A percentile compares a stretch with the other conserved stretches of the same genome.
These are phyloP conservation scores for Choristoneura rosaceana DNA, from an alignment of 2,888 invertebrate genomes.

Conservation along the genomic window DNA sequence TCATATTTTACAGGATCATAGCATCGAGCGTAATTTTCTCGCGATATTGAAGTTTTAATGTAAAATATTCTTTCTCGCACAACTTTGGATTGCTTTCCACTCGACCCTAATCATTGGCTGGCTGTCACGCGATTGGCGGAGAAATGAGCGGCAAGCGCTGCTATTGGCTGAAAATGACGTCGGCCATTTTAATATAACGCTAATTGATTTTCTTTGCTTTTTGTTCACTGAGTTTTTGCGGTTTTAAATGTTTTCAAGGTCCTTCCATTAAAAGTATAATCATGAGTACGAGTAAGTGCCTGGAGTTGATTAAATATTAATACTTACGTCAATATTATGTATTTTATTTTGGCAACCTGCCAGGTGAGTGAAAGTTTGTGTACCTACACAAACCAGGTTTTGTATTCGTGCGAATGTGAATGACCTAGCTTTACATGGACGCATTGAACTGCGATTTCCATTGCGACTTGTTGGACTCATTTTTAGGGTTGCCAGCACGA, in stretches of 20 bases:
- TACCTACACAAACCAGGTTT: too few relatives aligned
- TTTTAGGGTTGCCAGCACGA: too few relatives aligned
- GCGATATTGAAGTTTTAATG: conserved; percentile 8
- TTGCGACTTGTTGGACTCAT: too few relatives aligned
- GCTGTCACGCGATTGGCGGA: conserved; percentile 14
- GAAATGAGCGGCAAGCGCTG: conserved; percentile 20
- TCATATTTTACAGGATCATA: conserved; percentile 8
- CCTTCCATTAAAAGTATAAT: too few relatives aligned
- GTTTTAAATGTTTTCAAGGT: not conserved
- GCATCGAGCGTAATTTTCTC: conserved; percentile 16
- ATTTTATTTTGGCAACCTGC: too few relatives aligned
- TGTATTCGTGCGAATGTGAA: too few relatives aligned
- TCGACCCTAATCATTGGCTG: conserved; percentile 38
- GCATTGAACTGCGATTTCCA: too few relatives aligned
- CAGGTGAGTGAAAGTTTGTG: too few relatives aligned
- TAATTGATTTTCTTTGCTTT: conserved; percentile 15
- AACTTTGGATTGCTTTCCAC: conserved; percentile 42
- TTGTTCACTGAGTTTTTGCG: not conserved
- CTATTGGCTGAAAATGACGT: conserved; percentile 21
- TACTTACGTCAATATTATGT: too few relatives aligned
- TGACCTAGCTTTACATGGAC: too few relatives aligned
- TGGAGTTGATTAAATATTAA: too few relatives aligned
- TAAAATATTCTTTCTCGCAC: conserved; percentile 22
- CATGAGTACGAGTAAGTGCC: too few relatives aligned
- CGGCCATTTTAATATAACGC: conserved; percentile 4